Evolutionary conservation across 2,888 invertebrate genomes (phyloP).

Genomic region (Cloeon dipterum): DNA sequence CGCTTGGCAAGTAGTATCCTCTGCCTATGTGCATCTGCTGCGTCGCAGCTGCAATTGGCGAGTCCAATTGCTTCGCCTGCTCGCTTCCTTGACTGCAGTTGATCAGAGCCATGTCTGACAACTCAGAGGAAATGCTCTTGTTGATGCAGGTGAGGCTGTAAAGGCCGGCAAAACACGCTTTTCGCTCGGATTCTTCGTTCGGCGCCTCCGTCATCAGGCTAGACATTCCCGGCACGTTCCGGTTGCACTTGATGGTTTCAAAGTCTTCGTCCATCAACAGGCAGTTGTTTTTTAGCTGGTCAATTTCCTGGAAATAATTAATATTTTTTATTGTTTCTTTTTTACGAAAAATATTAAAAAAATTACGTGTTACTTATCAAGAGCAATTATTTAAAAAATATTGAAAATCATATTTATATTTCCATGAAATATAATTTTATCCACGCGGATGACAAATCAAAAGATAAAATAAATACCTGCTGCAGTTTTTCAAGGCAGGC

Average conservation of each 20-base stretch:
- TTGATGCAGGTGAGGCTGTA: slow-evolving; percentile 12
- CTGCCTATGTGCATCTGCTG: too few species aligned
- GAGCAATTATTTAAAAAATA: too few species aligned
- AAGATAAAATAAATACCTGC: too few species aligned
- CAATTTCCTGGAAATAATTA: slow-evolving; percentile 12
- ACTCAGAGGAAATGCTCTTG: slow-evolving; percentile 10
- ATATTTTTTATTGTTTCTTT: too few species aligned
- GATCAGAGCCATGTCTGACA: slow-evolving; percentile 8
- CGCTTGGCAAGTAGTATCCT: too few species aligned
- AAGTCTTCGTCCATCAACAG: slow-evolving; percentile 13
- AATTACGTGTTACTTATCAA: too few species aligned
- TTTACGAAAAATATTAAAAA: too few species aligned
- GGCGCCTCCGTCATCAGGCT: slow-evolving; percentile 9
- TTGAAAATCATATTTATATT: too few species aligned
- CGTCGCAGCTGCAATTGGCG: too few species aligned
- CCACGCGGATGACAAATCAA: too few species aligned
- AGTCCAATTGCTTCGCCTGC: too few species aligned
- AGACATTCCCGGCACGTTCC: slow-evolving; percentile 12
- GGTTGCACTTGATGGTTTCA: slow-evolving; percentile 11
- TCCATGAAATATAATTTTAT: too few species aligned
- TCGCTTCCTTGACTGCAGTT: background rate
- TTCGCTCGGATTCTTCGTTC: slow-evolving; percentile 3
- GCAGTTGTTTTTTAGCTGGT: slow-evolving; percentile 13
- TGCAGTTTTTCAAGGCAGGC: slow-evolving; percentile 12
- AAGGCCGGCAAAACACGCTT: slow-evolving; percentile 10